Percentiles rank a stretch among this genome's conserved stretches.
Evolutionary conservation across 1,140 invertebrate species (phyloP).

Genomic region (Chelonus insularis): DNA sequence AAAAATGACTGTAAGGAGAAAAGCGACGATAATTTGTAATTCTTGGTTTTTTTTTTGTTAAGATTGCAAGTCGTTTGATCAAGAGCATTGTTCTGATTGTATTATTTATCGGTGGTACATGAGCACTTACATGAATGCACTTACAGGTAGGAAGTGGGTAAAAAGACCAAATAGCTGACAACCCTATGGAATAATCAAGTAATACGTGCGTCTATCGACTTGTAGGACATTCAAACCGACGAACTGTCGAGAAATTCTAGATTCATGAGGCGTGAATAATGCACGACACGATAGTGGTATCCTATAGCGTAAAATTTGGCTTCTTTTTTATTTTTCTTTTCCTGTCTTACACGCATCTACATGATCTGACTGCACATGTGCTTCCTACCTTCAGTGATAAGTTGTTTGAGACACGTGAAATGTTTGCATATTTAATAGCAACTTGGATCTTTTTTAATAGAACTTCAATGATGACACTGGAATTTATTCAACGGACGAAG

Average conservation of each 20-base stretch:
- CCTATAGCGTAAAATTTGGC: constrained; percentile 28
- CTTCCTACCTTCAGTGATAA: neutral
- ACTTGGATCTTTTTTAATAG: neutral
- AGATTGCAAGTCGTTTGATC: neutral
- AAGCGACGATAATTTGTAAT: constrained; percentile 18
- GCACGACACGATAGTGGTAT: constrained; percentile 24
- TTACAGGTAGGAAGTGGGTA: neutral
- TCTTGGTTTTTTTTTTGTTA: neutral
- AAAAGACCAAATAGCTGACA: neutral
- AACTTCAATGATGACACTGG: no score
- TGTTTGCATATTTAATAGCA: no score
- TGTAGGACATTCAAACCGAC: constrained; percentile 16
- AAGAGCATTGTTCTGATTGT: neutral
- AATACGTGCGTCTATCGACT: constrained; percentile 7
- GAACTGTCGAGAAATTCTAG: constrained; percentile 26
- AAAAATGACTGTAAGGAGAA: constrained; percentile 18
- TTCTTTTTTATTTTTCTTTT: constrained; percentile 5
- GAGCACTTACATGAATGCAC: no score
- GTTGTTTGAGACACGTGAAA: neutral
- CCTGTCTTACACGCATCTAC: constrained; percentile 12
- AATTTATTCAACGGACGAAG: no score
- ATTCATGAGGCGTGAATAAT: constrained; percentile 35
- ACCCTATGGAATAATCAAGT: neutral
- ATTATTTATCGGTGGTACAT: no score
- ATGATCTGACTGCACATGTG: neutral